phyloP scores from a whole-genome alignment of 2,888 invertebrate genomes.

The Dione juno region DNA sequence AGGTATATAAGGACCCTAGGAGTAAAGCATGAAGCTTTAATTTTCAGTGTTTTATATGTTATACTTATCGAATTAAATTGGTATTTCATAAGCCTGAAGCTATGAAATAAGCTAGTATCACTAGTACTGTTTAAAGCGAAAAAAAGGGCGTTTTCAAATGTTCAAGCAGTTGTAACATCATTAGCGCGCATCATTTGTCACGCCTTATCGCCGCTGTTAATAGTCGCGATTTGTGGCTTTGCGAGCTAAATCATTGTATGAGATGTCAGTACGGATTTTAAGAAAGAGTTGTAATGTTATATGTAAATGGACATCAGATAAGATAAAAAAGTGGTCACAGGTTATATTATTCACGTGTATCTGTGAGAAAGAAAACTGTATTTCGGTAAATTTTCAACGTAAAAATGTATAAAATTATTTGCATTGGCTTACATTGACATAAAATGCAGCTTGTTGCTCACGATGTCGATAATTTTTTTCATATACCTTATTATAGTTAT shows the following conservation, averaged over 20 bases:
- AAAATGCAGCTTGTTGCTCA: too few species aligned
- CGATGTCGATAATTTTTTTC: too few species aligned
- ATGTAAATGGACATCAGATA: background rate
- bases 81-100: too few species aligned
- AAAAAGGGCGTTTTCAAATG: slow-evolving; percentile 23
- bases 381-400: too few species aligned
- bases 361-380: background rate
- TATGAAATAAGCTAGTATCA: background rate
- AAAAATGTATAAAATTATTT: too few species aligned
- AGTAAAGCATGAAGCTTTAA: too few species aligned
- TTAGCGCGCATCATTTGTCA: slow-evolving; percentile 67
- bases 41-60: too few species aligned
- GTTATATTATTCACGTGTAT: background rate
- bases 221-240: slow-evolving; percentile 60
- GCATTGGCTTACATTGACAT: too few species aligned
- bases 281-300: slow-evolving; percentile 13
- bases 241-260: slow-evolving; percentile 49
- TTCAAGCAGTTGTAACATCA: slow-evolving; percentile 52
- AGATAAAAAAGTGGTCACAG: background rate
- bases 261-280: slow-evolving; percentile 42
- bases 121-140: background rate
- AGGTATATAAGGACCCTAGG: too few species aligned
- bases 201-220: slow-evolving; percentile 64
- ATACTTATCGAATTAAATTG: too few species aligned
- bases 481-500: too few species aligned